Evolutionary conservation across 2,797 vertebrate genomes (phyloP).

Genomic region (Helicolenus hilgendorfi): DNA sequence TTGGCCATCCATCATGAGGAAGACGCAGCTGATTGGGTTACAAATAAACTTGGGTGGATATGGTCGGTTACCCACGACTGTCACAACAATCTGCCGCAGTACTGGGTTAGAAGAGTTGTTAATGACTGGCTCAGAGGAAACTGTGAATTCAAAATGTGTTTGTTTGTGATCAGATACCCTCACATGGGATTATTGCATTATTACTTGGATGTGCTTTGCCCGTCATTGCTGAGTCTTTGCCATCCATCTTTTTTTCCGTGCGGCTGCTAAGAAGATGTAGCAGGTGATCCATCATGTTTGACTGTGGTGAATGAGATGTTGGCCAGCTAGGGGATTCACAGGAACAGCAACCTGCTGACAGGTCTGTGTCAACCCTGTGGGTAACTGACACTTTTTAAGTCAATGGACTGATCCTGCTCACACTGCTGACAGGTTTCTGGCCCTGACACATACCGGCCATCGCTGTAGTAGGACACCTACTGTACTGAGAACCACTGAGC

Average conservation of each 20-base stretch:
- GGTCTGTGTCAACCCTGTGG: constrained; percentile 30
- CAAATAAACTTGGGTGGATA: not conserved
- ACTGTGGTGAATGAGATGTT: constrained; percentile 32
- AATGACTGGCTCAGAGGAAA: not conserved
- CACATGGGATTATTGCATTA: constrained; percentile 19
- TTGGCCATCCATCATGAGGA: constrained; percentile 13
- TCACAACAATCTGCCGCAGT: not conserved
- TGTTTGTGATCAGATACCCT: constrained; percentile 13
- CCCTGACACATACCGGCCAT: constrained; percentile 19
- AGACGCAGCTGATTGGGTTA: not conserved
- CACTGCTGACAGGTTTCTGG: constrained; percentile 43
- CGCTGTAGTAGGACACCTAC: constrained; percentile 27
- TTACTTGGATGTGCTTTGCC: constrained; percentile 18
- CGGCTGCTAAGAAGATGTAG: not conserved
- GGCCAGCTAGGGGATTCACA: constrained; percentile 22
- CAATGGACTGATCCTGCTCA: constrained; percentile 22
- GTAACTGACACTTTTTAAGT: constrained; percentile 53
- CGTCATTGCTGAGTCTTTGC: not conserved
- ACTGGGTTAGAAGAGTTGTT: not conserved
- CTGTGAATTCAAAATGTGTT: not conserved
- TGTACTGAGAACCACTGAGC: constrained; percentile 28
- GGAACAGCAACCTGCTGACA: constrained; percentile 30
- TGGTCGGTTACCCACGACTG: not conserved
- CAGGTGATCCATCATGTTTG: constrained; percentile 66
- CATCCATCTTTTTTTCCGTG: constrained; percentile 32